Conservation (phyloP, 2,888 invertebrate genomes). For the Drosophila macrospina region DNA sequence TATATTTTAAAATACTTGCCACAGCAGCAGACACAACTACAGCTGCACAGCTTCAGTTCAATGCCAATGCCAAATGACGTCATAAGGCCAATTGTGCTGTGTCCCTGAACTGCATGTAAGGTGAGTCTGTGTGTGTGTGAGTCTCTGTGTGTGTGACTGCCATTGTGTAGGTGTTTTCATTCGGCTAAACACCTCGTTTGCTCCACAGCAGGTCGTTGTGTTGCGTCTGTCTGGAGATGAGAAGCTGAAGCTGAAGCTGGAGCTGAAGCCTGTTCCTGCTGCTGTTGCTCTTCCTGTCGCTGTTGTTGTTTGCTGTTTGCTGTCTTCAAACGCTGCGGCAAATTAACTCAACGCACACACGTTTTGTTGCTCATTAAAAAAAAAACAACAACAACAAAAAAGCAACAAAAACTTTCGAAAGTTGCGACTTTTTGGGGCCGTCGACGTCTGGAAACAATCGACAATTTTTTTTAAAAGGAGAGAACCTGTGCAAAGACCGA, state of each 20-base stretch:
- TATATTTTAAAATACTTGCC: neutral
- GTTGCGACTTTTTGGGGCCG: slow-evolving; percentile 60
- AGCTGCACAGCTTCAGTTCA: slow-evolving; percentile 24
- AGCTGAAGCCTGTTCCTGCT: slow-evolving; percentile 38
- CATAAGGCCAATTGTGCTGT: slow-evolving; percentile 24
- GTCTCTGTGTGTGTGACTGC: slow-evolving; percentile 14
- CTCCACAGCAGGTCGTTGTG: slow-evolving; percentile 25
- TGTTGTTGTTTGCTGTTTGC: slow-evolving; percentile 5
- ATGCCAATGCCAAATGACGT: slow-evolving; percentile 37
- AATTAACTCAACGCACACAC: slow-evolving; percentile 68
- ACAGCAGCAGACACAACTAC: neutral
- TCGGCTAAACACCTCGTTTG: slow-evolving; percentile 54
- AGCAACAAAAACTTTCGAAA: slow-evolving; percentile 61
- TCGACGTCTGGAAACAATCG: slow-evolving; percentile 70
- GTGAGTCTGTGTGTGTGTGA: slow-evolving; percentile 9
- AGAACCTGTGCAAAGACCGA: slow-evolving; percentile 39
- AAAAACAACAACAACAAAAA: too few species aligned
- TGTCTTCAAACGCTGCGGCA: slow-evolving; percentile 67
- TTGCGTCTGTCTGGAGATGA: too few species aligned
- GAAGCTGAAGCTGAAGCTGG: slow-evolving; percentile 7
- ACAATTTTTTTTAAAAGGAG: slow-evolving; percentile 66
- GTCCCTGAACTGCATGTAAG: slow-evolving; percentile 37
- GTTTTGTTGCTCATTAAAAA: slow-evolving; percentile 67
- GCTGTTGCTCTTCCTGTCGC: neutral
- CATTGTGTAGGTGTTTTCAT: slow-evolving; percentile 64